Evolutionary conservation across 2,797 vertebrate genomes (phyloP).

Genomic region (Pelobates cultripes): DNA sequence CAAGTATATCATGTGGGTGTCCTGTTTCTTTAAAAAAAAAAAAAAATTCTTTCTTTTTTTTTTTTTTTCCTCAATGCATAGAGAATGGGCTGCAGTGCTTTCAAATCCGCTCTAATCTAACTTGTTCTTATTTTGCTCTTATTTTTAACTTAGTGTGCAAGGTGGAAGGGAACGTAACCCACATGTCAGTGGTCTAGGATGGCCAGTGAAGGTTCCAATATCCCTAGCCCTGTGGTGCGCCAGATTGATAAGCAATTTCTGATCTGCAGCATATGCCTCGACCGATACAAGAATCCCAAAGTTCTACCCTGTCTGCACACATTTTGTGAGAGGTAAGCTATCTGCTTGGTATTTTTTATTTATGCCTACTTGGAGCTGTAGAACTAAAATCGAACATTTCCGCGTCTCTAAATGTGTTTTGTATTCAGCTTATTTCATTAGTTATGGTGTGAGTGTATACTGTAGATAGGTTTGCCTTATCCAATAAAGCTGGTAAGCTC

Average conservation of each 20-base stretch:
- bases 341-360: background rate
- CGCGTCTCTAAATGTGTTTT: too few species aligned
- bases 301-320: conserved; percentile 97
- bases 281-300: conserved; percentile 97
- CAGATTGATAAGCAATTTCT: conserved; percentile 99
- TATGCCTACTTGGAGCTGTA: too few species aligned
- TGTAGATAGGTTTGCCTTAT: too few species aligned
- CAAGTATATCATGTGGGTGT: too few species aligned
- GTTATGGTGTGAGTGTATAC: too few species aligned
- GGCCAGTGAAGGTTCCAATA: conserved; percentile 93
- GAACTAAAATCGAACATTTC: too few species aligned
- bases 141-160: conserved; percentile 74
- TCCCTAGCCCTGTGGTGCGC: conserved; percentile 95
- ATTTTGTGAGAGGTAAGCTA: conserved; percentile 95
- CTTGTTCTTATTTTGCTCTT: background rate
- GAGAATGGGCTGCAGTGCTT: too few species aligned
- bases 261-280: conserved; percentile 99
- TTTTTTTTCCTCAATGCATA: too few species aligned
- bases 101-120: background rate
- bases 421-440: too few species aligned
- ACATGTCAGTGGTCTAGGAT: conserved; percentile 91
- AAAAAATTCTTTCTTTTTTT: too few species aligned
- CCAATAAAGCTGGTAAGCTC: too few species aligned
- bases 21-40: too few species aligned
- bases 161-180: conserved; percentile 79